Base-by-base conservation (phyloP, 1,140 invertebrate genomes). In the Sycobia sp. region DNA sequence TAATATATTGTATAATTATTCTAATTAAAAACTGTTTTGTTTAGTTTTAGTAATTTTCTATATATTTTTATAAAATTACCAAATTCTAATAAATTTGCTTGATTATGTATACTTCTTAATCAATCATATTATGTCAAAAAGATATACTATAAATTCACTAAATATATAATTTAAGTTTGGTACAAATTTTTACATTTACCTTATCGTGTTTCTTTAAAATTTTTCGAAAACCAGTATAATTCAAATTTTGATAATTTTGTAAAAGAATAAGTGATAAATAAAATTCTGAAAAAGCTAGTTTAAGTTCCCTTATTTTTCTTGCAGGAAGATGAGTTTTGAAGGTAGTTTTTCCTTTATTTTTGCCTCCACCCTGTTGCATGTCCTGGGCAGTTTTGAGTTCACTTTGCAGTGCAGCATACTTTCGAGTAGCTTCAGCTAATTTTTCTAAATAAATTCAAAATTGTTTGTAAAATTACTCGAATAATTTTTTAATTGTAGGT, bases 201-300 rank as follows among this genome's bases (percentile, higher is more conserved):
- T 99, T 99, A 81, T 99, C 98, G 80, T 99, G 97, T 83, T 99
- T 99, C 79, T 99, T 99, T n/a, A 99, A 85, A 75, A 99, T 99
- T 83, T 99, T 99, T 60, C 97, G 87, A 83, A 99, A 99, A 0
- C 98, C 98, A 14, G 97, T 99, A 72, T 96, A 97, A 83, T 99
- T 99, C 18, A 99, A 84, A 81, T 97, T 98, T 75, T 94, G 91
- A 73, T 93, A 94, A 73, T 93, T 94, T 73, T 94, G 92, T 44
- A 94, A 83, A 2, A 99, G 85, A 69, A 99, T 97, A 23, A 99
- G 77, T 73, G 94, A 97, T 2, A 99, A 85, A 79, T 99, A 99
- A 82, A 99, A 99, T 85, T 99, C 98, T 73, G 95, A 97, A 79
- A 98, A 99, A 0, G 97, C 98, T 64, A 99, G 83, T 83, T 99